Evolutionary conservation across 2,797 vertebrate genomes (phyloP).

Genomic region (Argyrosomus regius): DNA sequence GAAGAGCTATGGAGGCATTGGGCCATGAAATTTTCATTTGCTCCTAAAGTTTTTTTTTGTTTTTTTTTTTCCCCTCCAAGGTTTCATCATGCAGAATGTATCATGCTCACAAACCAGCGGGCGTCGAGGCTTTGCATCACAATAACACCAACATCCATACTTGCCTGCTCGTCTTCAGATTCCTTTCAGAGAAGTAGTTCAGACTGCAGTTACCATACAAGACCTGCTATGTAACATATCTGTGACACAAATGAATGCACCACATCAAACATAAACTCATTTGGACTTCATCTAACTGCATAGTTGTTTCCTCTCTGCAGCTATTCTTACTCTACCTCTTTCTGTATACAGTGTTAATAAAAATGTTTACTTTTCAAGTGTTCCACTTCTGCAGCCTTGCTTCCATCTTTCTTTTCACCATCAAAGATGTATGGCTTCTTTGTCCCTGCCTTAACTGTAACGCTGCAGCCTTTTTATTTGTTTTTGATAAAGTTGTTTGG

Average conservation of each 20-base stretch:
- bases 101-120: constrained; percentile 40
- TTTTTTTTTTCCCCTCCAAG: constrained; percentile 2
- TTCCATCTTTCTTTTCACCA: constrained; percentile 3
- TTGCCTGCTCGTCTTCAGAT: not conserved
- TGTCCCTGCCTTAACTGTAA: constrained; percentile 3
- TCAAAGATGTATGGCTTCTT: not conserved
- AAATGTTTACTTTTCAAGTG: not conserved
- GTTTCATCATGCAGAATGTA: constrained; percentile 61
- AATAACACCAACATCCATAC: constrained; percentile 27
- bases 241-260: not conserved
- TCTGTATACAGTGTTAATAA: not conserved
- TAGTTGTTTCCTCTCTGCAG: not conserved
- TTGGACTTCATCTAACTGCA: not conserved
- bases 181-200: constrained; percentile 19
- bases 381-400: constrained; percentile 11
- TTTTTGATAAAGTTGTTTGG: constrained; percentile 26
- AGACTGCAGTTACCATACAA: not conserved
- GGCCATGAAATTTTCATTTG: constrained; percentile 72
- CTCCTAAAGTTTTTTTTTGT: constrained; percentile 42
- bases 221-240: not conserved
- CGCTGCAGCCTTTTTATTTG: constrained; percentile 10
- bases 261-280: not conserved
- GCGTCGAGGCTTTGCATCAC: constrained; percentile 22
- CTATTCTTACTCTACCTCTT: not conserved
- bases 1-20: constrained; percentile 54